Conservation (phyloP, 2,888 invertebrate species). For the Carpatolechia fugitivella region DNA sequence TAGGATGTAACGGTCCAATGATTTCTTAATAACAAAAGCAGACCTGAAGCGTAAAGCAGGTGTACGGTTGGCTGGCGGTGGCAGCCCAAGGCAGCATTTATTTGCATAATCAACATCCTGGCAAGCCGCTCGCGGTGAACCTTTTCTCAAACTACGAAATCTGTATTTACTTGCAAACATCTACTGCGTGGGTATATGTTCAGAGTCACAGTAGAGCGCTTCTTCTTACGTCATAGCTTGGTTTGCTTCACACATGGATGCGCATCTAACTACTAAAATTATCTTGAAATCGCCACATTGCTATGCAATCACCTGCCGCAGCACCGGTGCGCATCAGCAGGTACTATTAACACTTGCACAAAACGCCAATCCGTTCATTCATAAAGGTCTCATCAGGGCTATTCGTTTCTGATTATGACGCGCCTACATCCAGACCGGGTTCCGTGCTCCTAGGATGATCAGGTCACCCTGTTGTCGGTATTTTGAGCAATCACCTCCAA, state of each 20-base stretch:
- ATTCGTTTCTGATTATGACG: too few species aligned
- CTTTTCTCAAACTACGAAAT: background rate
- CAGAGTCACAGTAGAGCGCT: background rate
- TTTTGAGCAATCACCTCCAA: too few species aligned
- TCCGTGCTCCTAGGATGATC: too few species aligned
- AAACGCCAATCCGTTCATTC: too few species aligned
- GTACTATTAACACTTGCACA: background rate
- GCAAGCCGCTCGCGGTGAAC: background rate
- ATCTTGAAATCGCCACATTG: slow-evolving; percentile 8
- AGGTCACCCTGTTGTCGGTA: too few species aligned
- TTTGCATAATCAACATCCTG: slow-evolving; percentile 5
- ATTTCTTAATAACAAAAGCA: background rate
- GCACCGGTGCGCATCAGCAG: background rate
- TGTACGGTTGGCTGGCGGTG: background rate
- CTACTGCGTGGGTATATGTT: background rate
- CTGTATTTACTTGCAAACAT: background rate
- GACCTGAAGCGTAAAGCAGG: slow-evolving; percentile 3
- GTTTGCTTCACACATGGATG: slow-evolving; percentile 1
- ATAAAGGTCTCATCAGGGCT: too few species aligned
- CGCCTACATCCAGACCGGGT: too few species aligned
- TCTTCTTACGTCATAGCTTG: slow-evolving; percentile 4
- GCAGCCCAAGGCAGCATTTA: background rate
- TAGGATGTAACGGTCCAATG: background rate
- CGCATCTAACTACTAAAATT: background rate
- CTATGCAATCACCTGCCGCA: background rate